Base-by-base conservation (phyloP, 2,888 invertebrate genomes). In the Campoletis raptor region DNA sequence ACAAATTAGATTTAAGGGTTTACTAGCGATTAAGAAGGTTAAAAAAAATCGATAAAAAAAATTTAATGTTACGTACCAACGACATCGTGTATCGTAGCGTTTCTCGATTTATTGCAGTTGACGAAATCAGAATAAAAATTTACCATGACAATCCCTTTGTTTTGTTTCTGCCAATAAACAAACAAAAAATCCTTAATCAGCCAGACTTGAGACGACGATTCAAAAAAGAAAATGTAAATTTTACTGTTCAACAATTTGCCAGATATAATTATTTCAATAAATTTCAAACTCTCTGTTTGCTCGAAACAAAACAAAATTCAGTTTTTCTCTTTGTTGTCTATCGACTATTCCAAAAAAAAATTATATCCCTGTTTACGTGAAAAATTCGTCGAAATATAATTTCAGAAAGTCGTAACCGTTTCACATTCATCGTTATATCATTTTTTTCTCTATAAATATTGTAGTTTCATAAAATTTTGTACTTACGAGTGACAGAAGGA, bases 71-170 rank as follows among this genome's bases (percentile, higher is more conserved):
- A 93, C 95, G 94, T 94, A 97, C 97, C 96, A 87, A 96, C 96
- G 9, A 97, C 97, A 89, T 96, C 96, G 0, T 95, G 94, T n/a
- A 97, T 94, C 0, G 96, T 96, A 0, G 96, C 96, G 82, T 95
- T 95, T 83, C 87, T 88, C 54, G 91, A 91, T 54, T 90, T 82
- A 85, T 91, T 90, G 83, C 92, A 92, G 87, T 94, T 95, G n/a
- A 97, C 95, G 92, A 96, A 97, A 76, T 94, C 94, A 0, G 95
- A 95, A 93, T 96, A 97, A 93, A 97, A 97, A 92, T 97, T 97
- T 12, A 97, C 96, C 97, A 97, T 97, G 3, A 97, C 96, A 42
- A 97, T 95, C 4, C 97, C 97, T 40, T 96, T 95, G 89, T 97
- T 97, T 87, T 94, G 94, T 95, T 96, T 96, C 96, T 96, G 94